Conservation (phyloP, 2,888 invertebrate species). For the Liopterus haemorrhoidalis region DNA sequence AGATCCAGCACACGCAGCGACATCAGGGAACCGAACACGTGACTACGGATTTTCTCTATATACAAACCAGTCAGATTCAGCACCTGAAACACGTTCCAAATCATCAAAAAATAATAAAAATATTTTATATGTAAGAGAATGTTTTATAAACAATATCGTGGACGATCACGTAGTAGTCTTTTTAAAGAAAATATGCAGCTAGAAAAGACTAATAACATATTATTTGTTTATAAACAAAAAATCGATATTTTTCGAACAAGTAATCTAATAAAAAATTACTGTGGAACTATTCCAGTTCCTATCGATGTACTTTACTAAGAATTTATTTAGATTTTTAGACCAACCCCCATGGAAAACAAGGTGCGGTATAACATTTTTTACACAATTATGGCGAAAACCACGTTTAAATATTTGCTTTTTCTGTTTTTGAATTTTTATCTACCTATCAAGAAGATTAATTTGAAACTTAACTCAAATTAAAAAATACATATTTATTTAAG, state of each 20-base stretch:
- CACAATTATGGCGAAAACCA: not conserved
- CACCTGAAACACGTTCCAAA: slow-evolving; percentile 31
- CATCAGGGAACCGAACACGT: slow-evolving; percentile 27
- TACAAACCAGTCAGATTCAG: slow-evolving; percentile 30
- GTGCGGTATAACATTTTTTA: not conserved
- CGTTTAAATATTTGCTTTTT: not conserved
- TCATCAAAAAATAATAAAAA: no score
- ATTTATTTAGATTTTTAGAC: no score
- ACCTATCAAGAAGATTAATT: not conserved
- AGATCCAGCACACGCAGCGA: slow-evolving; percentile 31
- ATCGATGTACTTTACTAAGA: no score
- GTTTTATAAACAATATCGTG: no score
- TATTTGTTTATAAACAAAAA: no score
- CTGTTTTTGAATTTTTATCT: not conserved
- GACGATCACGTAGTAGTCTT: no score
- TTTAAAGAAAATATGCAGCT: no score
- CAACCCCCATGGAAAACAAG: not conserved
- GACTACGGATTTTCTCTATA: slow-evolving; percentile 28
- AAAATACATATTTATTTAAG: not conserved
- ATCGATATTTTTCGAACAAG: not conserved
- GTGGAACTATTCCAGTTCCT: no score
- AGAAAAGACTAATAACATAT: no score
- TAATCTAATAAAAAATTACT: not conserved
- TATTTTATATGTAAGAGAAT: no score
- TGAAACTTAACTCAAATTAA: not conserved